A percentile compares a stretch with the other conserved stretches of the same genome.
These are phyloP conservation scores for Agraylea sexmaculata DNA, from an alignment of 1,140 invertebrate genomes.

Conservation along the genomic window DNA sequence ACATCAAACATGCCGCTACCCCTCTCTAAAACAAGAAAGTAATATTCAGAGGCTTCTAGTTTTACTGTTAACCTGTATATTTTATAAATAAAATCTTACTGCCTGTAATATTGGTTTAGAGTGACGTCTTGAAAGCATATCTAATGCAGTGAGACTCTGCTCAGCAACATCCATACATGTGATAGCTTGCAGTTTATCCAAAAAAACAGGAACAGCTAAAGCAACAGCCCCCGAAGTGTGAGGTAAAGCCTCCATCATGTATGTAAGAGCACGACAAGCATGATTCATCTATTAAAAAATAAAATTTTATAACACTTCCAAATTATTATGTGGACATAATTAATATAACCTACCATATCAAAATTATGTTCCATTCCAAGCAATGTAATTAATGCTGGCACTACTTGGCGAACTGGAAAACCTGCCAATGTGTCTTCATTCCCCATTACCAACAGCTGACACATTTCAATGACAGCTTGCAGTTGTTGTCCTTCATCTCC, in stretches of 20 bases:
- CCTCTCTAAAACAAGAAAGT: slow-evolving; percentile 56
- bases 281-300: slow-evolving; percentile 81
- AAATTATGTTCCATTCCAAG: slow-evolving; percentile 95
- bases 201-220: slow-evolving; percentile 90
- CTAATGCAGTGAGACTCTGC: slow-evolving; percentile 89
- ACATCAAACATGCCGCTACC: slow-evolving; percentile 88
- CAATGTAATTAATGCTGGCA: slow-evolving; percentile 82
- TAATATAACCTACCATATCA: slow-evolving; percentile 66
- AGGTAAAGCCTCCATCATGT: slow-evolving; percentile 98
- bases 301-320: slow-evolving; percentile 3
- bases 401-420: slow-evolving; percentile 95
- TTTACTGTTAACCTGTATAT: too few relatives aligned
- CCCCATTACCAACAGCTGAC: slow-evolving; percentile 96
- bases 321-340: too few relatives aligned
- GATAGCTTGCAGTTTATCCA: slow-evolving; percentile 93
- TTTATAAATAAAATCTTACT: slow-evolving; percentile 48
- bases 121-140: slow-evolving; percentile 92
- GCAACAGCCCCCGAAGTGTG: slow-evolving; percentile 92
- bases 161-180: slow-evolving; percentile 99
- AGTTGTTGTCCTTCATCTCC: slow-evolving; percentile 95
- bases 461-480: slow-evolving; percentile 97
- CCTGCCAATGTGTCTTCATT: slow-evolving; percentile 98
- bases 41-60: too few relatives aligned
- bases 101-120: slow-evolving; percentile 93
- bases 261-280: slow-evolving; percentile 93